Evolutionary conservation across 1,140 invertebrate species (phyloP).

Genomic region (Thaumetopoea pityocampa): DNA sequence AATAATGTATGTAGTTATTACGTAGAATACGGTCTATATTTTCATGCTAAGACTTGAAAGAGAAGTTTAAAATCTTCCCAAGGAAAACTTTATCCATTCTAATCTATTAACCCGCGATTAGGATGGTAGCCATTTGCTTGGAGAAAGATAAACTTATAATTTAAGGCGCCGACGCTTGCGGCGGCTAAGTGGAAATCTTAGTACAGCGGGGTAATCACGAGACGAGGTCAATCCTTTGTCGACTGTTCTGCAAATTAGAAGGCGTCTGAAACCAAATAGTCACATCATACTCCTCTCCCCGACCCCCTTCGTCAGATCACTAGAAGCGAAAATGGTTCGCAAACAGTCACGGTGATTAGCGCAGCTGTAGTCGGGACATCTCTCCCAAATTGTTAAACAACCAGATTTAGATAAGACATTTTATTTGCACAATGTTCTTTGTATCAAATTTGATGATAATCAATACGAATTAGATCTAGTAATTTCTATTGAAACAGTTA

Average conservation of each 20-base stretch:
- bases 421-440: slow-evolving; percentile 32
- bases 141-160: slow-evolving; percentile 7
- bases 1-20: too few relatives aligned
- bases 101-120: too few relatives aligned
- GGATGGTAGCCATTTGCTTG: too few relatives aligned
- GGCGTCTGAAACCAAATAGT: slow-evolving; percentile 36
- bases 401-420: slow-evolving; percentile 45
- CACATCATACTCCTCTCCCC: slow-evolving; percentile 23
- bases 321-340: slow-evolving; percentile 32
- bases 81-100: too few relatives aligned
- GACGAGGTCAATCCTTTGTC: slow-evolving; percentile 37
- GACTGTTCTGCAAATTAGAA: slow-evolving; percentile 47
- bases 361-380: slow-evolving; percentile 45
- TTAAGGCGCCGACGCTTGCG: neutral
- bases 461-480: too few relatives aligned
- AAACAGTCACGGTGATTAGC: slow-evolving; percentile 48
- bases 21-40: too few relatives aligned
- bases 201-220: slow-evolving; percentile 27
- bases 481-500: too few relatives aligned
- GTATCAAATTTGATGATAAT: too few relatives aligned
- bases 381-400: slow-evolving; percentile 38
- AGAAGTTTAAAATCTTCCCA: too few relatives aligned
- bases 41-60: too few relatives aligned
- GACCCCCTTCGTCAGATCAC: slow-evolving; percentile 36
- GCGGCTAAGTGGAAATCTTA: slow-evolving; percentile 25